Conservation (phyloP, 2,113 vertebrate species). For the Eudorcas thomsonii region DNA sequence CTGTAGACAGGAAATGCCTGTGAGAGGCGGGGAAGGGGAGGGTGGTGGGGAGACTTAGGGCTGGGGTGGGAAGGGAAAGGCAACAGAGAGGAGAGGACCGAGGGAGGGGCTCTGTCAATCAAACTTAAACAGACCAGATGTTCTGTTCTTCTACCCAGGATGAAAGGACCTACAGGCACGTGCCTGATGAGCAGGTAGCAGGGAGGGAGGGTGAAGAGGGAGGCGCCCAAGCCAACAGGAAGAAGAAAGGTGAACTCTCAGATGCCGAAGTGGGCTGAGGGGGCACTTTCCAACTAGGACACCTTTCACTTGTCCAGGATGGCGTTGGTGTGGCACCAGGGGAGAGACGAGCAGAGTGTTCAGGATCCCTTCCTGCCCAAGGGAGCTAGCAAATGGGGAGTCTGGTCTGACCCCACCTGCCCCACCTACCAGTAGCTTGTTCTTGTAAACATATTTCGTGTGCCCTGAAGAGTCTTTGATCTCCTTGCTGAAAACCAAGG, state of each 20-base stretch:
- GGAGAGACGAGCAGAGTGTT: not conserved
- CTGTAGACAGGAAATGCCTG: slow-evolving; percentile 83
- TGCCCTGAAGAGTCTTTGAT: slow-evolving; percentile 98
- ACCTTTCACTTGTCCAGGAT: slow-evolving; percentile 26
- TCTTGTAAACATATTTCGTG: slow-evolving; percentile 99
- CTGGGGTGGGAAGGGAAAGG: slow-evolving; percentile 71
- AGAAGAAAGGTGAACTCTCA: slow-evolving; percentile 29
- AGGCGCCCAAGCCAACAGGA: slow-evolving; percentile 16
- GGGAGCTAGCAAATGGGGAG: not conserved
- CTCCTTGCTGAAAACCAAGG: slow-evolving; percentile 97
- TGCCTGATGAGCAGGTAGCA: slow-evolving; percentile 48
- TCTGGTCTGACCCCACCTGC: not conserved
- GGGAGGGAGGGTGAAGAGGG: slow-evolving; percentile 51
- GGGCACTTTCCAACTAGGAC: slow-evolving; percentile 23
- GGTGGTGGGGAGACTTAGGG: slow-evolving; percentile 75
- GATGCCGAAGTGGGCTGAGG: not conserved
- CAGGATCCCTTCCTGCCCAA: slow-evolving; percentile 40
- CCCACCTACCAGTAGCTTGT: slow-evolving; percentile 94
- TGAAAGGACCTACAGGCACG: slow-evolving; percentile 36
- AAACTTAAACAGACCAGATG: slow-evolving; percentile 49
- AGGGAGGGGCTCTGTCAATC: slow-evolving; percentile 77
- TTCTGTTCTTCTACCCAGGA: slow-evolving; percentile 60
- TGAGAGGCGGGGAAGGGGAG: slow-evolving; percentile 77
- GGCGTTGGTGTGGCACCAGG: not conserved
- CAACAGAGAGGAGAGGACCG: slow-evolving; percentile 73